Evolutionary conservation across 2,113 vertebrate species (phyloP), one percentile per base, ranked within the genome.

Genomic region (Equus quagga): DNA sequence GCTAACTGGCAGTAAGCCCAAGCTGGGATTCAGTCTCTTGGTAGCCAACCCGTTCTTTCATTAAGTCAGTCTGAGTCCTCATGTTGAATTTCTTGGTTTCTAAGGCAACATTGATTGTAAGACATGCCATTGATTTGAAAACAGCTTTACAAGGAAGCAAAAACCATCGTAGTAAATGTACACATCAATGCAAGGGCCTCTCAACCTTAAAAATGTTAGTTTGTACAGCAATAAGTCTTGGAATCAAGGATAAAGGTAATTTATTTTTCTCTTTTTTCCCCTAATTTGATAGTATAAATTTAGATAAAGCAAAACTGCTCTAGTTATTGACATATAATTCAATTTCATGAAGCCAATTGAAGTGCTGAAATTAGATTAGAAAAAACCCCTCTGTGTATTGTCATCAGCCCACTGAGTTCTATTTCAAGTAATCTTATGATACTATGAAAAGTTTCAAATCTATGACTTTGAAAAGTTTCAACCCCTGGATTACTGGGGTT

Each of bases 341-440:
- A 23, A 58, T 72, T 78, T 80, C 72, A 76, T 36, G 73, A 69
- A 92, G 49, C 76, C 24, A 70, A 23, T 84, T 62, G 94, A 76
- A 82, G 26, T 72, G 36, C 84, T 95, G 8, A 83, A 94, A 65
- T 90, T 51, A 76, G 72, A 85, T 60, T 82, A 73, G 65, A 78
- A 65, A 67, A 92, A 60, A 89, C 56, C 75, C 3, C n/a, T 51
- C 23, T 60, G 15, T 62, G 19, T 80, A 64, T 24, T 72, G 33
- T 51, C 44, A 11, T 89, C 33, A 90, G 8, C n/a, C 33, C 64
- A 51, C 56, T 83, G 33, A 33, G 21, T 80, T 92, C 80, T 89
- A 62, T 67, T 86, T 96, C 81, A 75, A 65, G 28, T 93, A 56
- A 36, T 89, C 33, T 79, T 83, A 44, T 69, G 49, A 49, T 49